Conservation (phyloP, 2,888 invertebrate species). For the Acanthoscelides obtectus region DNA sequence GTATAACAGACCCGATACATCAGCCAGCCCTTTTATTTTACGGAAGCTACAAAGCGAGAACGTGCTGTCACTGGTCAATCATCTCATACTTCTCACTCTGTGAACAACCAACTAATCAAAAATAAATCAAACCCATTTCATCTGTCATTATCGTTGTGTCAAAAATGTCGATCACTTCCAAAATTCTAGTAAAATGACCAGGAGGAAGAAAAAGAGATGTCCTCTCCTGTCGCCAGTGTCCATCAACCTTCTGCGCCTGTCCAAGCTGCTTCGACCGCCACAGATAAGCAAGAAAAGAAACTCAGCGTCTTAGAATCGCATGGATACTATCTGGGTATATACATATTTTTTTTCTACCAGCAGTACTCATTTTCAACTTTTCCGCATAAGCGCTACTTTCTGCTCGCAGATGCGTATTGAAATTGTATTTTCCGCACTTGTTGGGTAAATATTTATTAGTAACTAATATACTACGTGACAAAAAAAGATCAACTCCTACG, state of each 20-base stretch:
- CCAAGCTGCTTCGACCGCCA: constrained; percentile 27
- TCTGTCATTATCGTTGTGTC: neutral
- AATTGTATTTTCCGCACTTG: no score
- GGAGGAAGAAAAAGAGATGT: constrained; percentile 27
- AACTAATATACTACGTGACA: no score
- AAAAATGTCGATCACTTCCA: neutral
- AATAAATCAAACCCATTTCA: neutral
- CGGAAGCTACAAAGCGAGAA: no score
- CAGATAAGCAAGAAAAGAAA: constrained; percentile 35
- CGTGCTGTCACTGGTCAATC: neutral
- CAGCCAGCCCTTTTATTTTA: no score
- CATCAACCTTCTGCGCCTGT: constrained; percentile 32
- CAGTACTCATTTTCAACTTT: no score
- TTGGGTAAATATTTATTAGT: no score
- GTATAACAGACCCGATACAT: no score
- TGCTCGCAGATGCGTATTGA: no score
- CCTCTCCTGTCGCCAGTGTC: constrained; percentile 40
- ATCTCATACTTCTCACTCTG: neutral
- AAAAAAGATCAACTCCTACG: no score
- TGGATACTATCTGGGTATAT: constrained; percentile 63
- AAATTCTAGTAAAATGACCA: constrained; percentile 10
- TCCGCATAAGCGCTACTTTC: no score
- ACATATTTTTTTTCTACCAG: no score
- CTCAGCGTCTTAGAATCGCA: constrained; percentile 72
- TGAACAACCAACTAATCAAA: neutral